Evolutionary conservation across 1,140 invertebrate species (phyloP).

Genomic region (Caenorhabditis latens): DNA sequence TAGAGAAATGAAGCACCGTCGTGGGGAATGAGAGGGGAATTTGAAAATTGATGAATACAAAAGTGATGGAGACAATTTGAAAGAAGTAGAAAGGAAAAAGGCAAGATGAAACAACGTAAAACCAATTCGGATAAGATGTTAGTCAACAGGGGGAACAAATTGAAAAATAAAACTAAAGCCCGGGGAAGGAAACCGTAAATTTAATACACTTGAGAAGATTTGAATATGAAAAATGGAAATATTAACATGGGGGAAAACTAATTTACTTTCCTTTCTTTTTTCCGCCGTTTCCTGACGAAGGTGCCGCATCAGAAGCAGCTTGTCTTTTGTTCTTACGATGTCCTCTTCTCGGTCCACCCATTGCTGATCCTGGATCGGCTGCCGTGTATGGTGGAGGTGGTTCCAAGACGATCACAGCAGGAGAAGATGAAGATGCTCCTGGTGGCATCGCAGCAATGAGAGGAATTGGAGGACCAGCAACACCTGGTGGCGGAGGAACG

Average conservation of each 20-base stretch:
- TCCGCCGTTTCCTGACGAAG: slow-evolving; percentile 7
- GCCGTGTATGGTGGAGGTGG: slow-evolving; percentile 74
- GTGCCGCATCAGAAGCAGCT: slow-evolving; percentile 53
- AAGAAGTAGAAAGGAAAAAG: slow-evolving; percentile 25
- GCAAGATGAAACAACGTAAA: slow-evolving; percentile 39
- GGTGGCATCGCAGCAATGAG: slow-evolving; percentile 9
- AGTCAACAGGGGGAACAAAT: neutral
- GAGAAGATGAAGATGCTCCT: slow-evolving; percentile 34
- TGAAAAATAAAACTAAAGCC: slow-evolving; percentile 47
- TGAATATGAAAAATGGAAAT: neutral
- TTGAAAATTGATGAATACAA: neutral
- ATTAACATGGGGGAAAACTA: neutral
- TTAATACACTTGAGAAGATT: neutral
- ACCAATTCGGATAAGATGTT: neutral
- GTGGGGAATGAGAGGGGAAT: neutral
- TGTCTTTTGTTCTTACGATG: slow-evolving; percentile 65
- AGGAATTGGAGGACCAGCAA: slow-evolving; percentile 13
- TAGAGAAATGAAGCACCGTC: slow-evolving; percentile 30
- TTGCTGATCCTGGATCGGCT: slow-evolving; percentile 59
- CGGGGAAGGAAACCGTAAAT: slow-evolving; percentile 30
- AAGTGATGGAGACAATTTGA: neutral
- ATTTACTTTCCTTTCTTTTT: slow-evolving; percentile 49
- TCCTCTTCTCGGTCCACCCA: slow-evolving; percentile 64
- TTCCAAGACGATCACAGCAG: slow-evolving; percentile 68
- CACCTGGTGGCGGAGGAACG: slow-evolving; percentile 32